These are phyloP conservation scores for Paragorgia papillata DNA, from an alignment of 92 coral and sea anemone genomes.

Conservation along the genomic window DNA sequence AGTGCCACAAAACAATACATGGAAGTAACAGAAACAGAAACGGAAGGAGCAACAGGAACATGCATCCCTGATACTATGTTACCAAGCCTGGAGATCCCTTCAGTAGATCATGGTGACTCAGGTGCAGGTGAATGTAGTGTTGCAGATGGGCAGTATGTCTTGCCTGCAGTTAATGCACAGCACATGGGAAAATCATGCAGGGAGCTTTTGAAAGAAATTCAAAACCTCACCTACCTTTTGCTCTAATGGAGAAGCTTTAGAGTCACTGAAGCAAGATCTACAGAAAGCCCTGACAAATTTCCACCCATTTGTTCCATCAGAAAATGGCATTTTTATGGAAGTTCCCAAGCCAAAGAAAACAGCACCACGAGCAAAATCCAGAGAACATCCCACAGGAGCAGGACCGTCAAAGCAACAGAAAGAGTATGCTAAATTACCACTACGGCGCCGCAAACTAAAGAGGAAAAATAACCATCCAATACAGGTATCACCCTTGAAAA, in stretches of 20 bases:
- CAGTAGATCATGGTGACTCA: background rate
- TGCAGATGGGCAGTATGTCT: background rate
- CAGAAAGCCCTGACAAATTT: background rate
- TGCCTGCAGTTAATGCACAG: constrained; percentile 9
- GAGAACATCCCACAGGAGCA: background rate
- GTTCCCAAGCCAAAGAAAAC: constrained; percentile 14
- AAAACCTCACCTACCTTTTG: constrained; percentile 23
- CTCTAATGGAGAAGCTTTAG: constrained; percentile 11
- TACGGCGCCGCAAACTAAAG: too few relatives aligned
- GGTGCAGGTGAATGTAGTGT: background rate
- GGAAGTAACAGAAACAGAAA: background rate
- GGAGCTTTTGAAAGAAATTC: constrained; percentile 16
- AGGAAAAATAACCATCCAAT: too few relatives aligned
- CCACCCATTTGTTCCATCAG: background rate
- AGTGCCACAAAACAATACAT: background rate
- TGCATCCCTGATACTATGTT: background rate
- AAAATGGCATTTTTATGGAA: constrained; percentile 17
- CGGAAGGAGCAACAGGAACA: too few relatives aligned
- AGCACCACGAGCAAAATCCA: background rate
- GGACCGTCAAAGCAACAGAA: constrained; percentile 15
- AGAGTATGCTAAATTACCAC: constrained; percentile 31
- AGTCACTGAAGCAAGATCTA: constrained; percentile 10
- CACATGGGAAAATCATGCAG: constrained; percentile 16
- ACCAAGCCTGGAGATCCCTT: constrained; percentile 7
- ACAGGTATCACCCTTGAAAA: too few relatives aligned